Evolutionary conservation across 2,888 invertebrate genomes (phyloP).

Genomic region (Anticlea derivata): DNA sequence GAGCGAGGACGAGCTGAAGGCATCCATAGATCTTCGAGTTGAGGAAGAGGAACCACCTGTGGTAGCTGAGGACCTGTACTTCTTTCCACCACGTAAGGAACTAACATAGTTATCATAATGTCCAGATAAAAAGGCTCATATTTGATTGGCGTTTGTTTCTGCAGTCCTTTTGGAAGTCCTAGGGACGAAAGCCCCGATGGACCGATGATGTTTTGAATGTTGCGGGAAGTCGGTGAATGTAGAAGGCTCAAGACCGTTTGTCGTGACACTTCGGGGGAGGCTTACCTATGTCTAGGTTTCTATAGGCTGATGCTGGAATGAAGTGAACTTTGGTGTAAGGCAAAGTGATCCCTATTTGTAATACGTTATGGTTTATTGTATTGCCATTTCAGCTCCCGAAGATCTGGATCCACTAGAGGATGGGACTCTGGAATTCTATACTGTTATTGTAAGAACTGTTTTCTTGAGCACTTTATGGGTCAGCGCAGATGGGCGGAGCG

Average conservation of each 20-base stretch:
- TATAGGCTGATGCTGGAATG: too few species aligned
- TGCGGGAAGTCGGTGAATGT: too few species aligned
- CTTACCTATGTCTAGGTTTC: too few species aligned
- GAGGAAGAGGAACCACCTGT: conserved; percentile 52
- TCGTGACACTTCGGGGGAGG: too few species aligned
- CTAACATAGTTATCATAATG: background rate
- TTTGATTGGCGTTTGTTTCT: too few species aligned
- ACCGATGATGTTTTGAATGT: too few species aligned
- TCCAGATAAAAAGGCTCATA: background rate
- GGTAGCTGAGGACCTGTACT: conserved; percentile 62
- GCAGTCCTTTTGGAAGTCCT: too few species aligned
- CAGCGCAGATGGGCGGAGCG: too few species aligned
- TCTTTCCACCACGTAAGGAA: conserved; percentile 68
- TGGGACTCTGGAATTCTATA: conserved; percentile 81
- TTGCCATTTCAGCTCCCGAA: conserved; percentile 69
- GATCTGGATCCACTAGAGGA: conserved; percentile 80
- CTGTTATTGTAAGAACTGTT: conserved; percentile 61
- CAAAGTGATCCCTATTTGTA: background rate
- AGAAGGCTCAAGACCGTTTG: too few species aligned
- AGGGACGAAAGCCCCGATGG: too few species aligned
- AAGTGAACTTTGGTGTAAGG: background rate
- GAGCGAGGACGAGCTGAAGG: conserved; percentile 51
- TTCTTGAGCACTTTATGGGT: too few species aligned
- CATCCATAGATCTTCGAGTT: conserved; percentile 46
- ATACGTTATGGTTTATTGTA: background rate